phyloP scores from a whole-genome alignment of 2,113 vertebrate genomes.

The Ailuropoda melanoleuca region DNA sequence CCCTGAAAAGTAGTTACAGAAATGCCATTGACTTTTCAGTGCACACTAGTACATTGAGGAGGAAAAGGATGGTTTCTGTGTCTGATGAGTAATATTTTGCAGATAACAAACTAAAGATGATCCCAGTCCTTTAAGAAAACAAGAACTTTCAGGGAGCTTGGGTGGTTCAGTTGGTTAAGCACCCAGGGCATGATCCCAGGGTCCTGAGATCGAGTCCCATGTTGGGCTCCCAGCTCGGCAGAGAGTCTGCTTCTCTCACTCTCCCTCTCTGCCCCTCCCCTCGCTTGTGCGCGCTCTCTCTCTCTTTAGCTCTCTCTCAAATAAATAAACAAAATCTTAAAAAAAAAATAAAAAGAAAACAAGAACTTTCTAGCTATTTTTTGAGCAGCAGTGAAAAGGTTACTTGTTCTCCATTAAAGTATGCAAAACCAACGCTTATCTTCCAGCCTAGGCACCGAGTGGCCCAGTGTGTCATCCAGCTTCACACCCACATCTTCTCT shows the following conservation, averaged over 20 bases:
- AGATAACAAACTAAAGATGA: background rate
- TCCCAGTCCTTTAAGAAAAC: background rate
- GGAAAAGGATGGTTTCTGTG: background rate
- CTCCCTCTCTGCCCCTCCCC: background rate
- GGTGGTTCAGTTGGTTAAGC: background rate
- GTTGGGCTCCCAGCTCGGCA: fast-evolving
- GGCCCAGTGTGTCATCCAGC: background rate
- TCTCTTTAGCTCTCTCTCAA: background rate
- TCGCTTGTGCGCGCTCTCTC: too few relatives aligned
- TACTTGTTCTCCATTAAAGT: background rate
- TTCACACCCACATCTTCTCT: background rate
- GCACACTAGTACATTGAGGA: background rate
- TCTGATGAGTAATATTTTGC: background rate
- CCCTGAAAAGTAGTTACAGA: slow-evolving; percentile 59
- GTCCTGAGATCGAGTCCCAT: background rate
- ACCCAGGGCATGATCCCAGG: background rate
- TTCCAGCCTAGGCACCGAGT: background rate
- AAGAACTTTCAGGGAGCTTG: background rate
- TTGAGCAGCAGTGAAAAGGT: background rate
- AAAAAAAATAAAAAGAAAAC: background rate
- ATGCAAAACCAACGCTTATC: background rate
- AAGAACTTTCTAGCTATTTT: background rate
- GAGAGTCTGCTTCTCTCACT: background rate
- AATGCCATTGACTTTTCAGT: slow-evolving; percentile 49
- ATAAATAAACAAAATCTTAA: background rate